A percentile compares a stretch with the other conserved stretches of the same genome.
Evolutionary conservation across 2,113 vertebrate genomes (phyloP).

Genomic region (Leptocoma aspasia): DNA sequence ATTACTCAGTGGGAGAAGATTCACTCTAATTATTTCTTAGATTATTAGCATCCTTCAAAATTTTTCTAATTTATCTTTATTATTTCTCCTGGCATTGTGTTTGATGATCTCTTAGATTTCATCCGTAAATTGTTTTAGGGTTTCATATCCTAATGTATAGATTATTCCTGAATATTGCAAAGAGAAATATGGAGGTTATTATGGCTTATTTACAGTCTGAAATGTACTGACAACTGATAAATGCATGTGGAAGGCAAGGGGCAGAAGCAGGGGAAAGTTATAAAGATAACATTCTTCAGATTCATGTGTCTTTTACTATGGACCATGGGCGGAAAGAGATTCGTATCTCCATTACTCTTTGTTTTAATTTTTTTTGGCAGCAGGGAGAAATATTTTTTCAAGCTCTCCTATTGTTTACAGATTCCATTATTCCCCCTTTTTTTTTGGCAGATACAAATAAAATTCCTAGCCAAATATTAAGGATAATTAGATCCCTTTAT

Average conservation of each 20-base stretch:
- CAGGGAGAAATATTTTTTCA: not conserved
- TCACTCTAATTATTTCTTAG: not conserved
- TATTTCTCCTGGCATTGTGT: not conserved
- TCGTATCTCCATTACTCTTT: conserved; percentile 19
- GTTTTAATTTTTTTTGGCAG: conserved; percentile 38
- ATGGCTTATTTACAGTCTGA: not conserved
- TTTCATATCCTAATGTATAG: not conserved
- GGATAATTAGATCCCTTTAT: conserved; percentile 12
- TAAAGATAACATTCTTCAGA: conserved; percentile 40
- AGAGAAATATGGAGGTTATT: not conserved
- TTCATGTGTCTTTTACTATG: not conserved
- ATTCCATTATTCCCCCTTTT: conserved; percentile 4
- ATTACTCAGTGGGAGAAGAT: not conserved
- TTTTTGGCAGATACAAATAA: not conserved
- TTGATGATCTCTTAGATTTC: not conserved
- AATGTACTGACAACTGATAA: not conserved
- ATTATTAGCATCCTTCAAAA: not conserved
- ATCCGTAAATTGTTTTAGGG: not conserved
- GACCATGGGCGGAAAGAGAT: not conserved
- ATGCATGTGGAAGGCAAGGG: not conserved
- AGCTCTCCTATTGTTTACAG: conserved; percentile 20
- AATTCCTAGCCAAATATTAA: conserved; percentile 18
- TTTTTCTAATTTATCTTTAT: not conserved
- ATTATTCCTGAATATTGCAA: not conserved
- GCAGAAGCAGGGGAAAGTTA: conserved; percentile 7